Conservation (phyloP, 2,113 vertebrate species). For the Nycticebus coucang region DNA sequence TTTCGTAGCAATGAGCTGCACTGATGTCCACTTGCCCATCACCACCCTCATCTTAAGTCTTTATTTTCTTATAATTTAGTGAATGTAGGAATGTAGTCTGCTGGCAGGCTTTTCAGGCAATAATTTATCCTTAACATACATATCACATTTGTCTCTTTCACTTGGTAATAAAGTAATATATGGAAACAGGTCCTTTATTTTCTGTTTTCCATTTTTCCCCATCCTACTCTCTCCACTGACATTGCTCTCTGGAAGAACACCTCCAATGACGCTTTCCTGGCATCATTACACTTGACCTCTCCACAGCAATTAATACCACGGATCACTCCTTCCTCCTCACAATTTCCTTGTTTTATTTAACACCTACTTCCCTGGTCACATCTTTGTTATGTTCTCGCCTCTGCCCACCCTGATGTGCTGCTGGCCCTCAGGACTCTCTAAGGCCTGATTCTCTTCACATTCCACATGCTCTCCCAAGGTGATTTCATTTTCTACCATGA, state of each 20-base stretch:
- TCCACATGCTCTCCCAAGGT: not conserved
- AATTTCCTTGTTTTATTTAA: not conserved
- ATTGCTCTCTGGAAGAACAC: not conserved
- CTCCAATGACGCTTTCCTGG: not conserved
- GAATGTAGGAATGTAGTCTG: not conserved
- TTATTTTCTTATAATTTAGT: not conserved
- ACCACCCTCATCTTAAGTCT: not conserved
- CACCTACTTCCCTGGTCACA: not conserved
- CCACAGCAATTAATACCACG: too few species aligned
- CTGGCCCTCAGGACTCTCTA: not conserved
- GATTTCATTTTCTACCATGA: not conserved
- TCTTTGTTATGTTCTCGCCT: not conserved
- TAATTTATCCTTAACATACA: not conserved
- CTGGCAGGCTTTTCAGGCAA: not conserved
- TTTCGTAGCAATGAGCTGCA: not conserved
- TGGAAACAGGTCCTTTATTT: rapidly evolving
- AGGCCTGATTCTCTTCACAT: not conserved
- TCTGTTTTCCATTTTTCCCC: not conserved
- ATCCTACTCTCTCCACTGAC: not conserved
- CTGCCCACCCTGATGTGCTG: not conserved
- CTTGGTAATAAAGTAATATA: not conserved
- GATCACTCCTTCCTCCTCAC: not conserved
- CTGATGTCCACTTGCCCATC: not conserved
- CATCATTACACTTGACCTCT: not conserved
- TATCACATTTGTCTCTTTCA: not conserved